phyloP scores from a whole-genome alignment of 1,140 invertebrate genomes.

The Microplitis demolitor region DNA sequence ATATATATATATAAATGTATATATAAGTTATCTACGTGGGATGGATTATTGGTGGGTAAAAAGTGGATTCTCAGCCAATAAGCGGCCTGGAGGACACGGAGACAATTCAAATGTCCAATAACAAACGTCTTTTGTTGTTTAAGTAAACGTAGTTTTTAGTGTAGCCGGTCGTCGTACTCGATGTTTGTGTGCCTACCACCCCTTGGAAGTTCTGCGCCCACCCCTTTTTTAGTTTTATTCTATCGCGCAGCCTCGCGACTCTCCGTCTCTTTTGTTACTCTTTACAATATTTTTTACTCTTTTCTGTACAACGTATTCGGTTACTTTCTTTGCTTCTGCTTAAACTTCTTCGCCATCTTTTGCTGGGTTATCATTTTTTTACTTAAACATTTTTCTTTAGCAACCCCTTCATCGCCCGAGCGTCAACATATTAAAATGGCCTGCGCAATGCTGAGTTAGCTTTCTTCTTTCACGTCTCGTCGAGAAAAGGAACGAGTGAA shows the following conservation, averaged over 20 bases:
- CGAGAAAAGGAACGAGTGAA: not conserved
- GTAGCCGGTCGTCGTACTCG: constrained; percentile 44
- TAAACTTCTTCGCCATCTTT: constrained; percentile 45
- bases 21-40: too few relatives aligned
- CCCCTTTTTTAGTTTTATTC: constrained; percentile 41
- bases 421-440: constrained; percentile 58
- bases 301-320: constrained; percentile 34
- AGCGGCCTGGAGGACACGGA: constrained; percentile 56
- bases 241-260: constrained; percentile 54
- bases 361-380: constrained; percentile 46
- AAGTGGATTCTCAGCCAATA: constrained; percentile 51
- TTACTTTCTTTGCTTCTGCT: constrained; percentile 52
- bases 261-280: constrained; percentile 56
- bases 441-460: constrained; percentile 52
- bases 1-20: too few relatives aligned
- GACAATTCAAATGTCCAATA: constrained; percentile 63
- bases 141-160: constrained; percentile 51
- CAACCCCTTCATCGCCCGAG: constrained; percentile 52
- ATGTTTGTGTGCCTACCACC: constrained; percentile 29
- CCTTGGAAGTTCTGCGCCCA: not conserved
- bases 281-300: not conserved
- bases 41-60: too few relatives aligned
- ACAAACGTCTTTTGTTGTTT: constrained; percentile 64
- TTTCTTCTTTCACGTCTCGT: constrained; percentile 28
- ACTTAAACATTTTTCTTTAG: constrained; percentile 45